Conservation (phyloP, 2,797 vertebrate genomes). For the Acipenser oxyrinchus region DNA sequence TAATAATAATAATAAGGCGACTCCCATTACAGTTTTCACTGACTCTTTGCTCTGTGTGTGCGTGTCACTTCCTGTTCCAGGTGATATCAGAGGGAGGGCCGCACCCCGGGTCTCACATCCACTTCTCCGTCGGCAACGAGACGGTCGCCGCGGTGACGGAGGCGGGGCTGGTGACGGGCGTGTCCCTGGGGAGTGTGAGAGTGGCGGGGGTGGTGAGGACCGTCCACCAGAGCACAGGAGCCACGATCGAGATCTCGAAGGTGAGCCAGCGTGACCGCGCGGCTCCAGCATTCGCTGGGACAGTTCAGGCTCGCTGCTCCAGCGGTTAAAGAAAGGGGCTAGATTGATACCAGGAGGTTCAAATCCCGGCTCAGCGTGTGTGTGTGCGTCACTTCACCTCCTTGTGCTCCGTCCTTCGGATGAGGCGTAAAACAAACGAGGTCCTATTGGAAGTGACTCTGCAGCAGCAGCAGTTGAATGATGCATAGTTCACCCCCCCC, state of each 20-base stretch:
- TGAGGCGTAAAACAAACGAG: no score
- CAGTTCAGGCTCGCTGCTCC: no score
- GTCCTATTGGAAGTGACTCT: no score
- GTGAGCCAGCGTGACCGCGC: constrained; percentile 30
- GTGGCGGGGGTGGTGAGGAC: constrained; percentile 61
- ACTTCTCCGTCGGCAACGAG: constrained; percentile 54
- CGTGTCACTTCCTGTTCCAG: constrained; percentile 32
- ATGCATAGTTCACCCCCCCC: no score
- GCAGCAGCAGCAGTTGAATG: no score
- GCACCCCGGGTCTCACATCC: constrained; percentile 62
- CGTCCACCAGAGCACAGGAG: constrained; percentile 58
- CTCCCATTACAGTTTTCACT: neutral
- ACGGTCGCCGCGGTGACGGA: constrained; percentile 47
- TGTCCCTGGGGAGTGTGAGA: constrained; percentile 40
- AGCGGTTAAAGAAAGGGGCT: no score
- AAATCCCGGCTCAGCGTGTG: no score
- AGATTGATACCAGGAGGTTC: no score
- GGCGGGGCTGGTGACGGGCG: constrained; percentile 49
- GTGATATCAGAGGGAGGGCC: constrained; percentile 68
- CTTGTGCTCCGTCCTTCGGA: no score
- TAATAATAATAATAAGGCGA: neutral
- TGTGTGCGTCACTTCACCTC: no score
- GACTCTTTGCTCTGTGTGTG: neutral
- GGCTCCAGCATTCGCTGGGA: no score
- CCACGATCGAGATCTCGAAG: constrained; percentile 55